Base-by-base conservation (phyloP, 2,888 invertebrate genomes). In the Diaprepes abbreviatus region DNA sequence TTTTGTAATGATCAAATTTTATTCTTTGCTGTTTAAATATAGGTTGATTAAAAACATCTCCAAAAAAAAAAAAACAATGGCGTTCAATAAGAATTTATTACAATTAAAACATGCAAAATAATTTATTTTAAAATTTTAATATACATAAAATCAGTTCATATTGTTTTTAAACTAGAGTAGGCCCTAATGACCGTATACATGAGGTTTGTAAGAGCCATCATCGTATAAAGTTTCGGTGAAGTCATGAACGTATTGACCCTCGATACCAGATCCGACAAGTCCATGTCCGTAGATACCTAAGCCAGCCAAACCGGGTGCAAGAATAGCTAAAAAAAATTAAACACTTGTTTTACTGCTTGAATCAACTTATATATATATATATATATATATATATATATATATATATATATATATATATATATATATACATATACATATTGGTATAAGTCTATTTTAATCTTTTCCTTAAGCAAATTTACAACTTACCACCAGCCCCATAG, bases 131-230 rank as follows among this genome's bases (percentile, higher is more conserved):
- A 35, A 19, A 48, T 9, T 35, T 21, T 16, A 17, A 58, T 43
- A 35, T 36, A 48, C 9, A 24, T n/a, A n/a, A 1, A 24, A 59
- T 60, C 48, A 60, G 60, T 60, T 48, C 60, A 1, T 48, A 17
- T 12, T 21, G 9, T 38, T 17, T 36, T 36, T 16, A 19, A 12
- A n/a, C n/a, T 35, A n/a, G 10, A 10, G n/a, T 33, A 33, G 52
- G 14, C 21, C 45, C 72, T 74, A 75, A 64, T 74, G 72, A 45
- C 72, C 74, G 52, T 74, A 65, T n/a, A 66, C 59, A 31, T 67
- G 71, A 21, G 78, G 79, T 73, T 75, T 80, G 77, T 80, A 80
- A n/a, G 79, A 78, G 17, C 80, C 80, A 65, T 80, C 79, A 64
- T 80, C 79, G 73, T 76, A 76, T 48, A 79, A 70, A 19, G 76